Percentiles rank a stretch among this genome's conserved stretches.
Conservation (phyloP, 2,797 vertebrate genomes). For the Myiothlypis chrysogaster region DNA sequence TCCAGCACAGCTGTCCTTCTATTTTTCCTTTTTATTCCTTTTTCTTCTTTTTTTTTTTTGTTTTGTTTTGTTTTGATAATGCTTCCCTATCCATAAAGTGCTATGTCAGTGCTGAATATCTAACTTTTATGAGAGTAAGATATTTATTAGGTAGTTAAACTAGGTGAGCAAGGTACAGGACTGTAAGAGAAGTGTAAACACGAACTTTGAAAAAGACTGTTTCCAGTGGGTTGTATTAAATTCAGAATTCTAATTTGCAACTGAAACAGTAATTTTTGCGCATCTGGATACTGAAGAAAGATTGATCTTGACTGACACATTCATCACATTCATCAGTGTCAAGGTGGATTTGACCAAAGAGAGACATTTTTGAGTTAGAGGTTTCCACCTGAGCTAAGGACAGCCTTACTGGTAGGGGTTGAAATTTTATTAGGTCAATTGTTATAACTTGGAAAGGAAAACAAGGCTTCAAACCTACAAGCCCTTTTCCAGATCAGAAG, state of each 20-base stretch:
- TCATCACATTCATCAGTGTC: not conserved
- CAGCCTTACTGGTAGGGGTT: not conserved
- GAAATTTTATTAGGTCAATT: not conserved
- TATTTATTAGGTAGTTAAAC: conserved; percentile 27
- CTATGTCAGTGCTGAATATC: not conserved
- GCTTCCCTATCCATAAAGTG: not conserved
- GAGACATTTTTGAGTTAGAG: not conserved
- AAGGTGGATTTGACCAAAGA: not conserved
- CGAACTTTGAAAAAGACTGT: not conserved
- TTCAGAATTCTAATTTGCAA: not conserved
- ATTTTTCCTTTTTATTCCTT: fast-evolving
- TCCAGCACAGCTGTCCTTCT: not conserved
- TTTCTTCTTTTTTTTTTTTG: not conserved
- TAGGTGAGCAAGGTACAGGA: not conserved
- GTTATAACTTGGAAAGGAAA: not conserved
- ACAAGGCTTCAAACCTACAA: not conserved
- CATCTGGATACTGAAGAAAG: not conserved
- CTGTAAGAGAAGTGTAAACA: conserved; percentile 6
- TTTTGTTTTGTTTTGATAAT: not conserved
- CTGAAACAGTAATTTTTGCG: not conserved
- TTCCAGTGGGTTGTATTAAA: not conserved
- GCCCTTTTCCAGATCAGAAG: not conserved
- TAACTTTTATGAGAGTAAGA: conserved; percentile 14
- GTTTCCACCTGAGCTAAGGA: not conserved
- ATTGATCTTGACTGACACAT: not conserved